Evolutionary conservation across 2,888 invertebrate species (phyloP).

Genomic region (Hydriomena furcata): DNA sequence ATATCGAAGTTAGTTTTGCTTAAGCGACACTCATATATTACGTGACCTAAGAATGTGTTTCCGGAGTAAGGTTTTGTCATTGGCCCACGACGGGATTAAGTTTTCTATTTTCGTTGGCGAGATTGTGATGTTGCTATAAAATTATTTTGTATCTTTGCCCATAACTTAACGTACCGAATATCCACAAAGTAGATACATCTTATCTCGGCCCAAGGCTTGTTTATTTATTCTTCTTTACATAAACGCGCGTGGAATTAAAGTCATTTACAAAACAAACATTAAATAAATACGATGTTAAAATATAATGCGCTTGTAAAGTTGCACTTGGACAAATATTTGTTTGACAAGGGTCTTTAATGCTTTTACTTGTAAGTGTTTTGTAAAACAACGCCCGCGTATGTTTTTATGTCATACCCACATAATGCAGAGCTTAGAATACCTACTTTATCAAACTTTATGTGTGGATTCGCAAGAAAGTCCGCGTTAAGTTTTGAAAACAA

Average conservation of each 20-base stretch:
- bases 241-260: conserved; percentile 15
- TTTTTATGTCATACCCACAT: conserved; percentile 12
- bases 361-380: conserved; percentile 53
- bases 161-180: not conserved
- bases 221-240: conserved; percentile 13
- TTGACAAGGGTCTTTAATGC: conserved; percentile 55
- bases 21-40: conserved; percentile 78
- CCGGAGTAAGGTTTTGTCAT: conserved; percentile 72
- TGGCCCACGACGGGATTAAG: conserved; percentile 49
- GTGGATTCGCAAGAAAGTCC: conserved; percentile 26
- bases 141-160: conserved; percentile 36
- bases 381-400: conserved; percentile 48
- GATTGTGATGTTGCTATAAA: conserved; percentile 43
- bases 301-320: conserved; percentile 47
- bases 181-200: conserved; percentile 14
- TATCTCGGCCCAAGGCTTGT: not conserved
- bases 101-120: conserved; percentile 53
- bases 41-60: conserved; percentile 75
- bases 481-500: conserved; percentile 37
- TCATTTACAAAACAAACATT: conserved; percentile 21
- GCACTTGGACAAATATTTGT: conserved; percentile 49
- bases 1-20: conserved; percentile 80
- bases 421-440: conserved; percentile 10
- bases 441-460: conserved; percentile 21
- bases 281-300: conserved; percentile 39